Conservation (phyloP, 2,797 vertebrate genomes). For the Sebastes reedi region DNA sequence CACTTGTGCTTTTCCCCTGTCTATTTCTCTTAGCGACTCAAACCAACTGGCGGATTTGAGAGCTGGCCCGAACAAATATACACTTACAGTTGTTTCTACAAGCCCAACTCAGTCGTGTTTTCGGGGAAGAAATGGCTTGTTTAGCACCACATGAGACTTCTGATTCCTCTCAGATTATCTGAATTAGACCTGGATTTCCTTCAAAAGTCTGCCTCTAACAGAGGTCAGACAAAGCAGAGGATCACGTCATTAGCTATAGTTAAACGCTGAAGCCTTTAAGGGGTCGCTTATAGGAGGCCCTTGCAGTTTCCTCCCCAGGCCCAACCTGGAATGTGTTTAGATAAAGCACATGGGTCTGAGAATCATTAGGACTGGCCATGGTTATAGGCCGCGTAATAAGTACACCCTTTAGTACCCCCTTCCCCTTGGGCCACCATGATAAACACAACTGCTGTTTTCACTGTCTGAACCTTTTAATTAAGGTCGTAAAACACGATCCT, state of each 20-base stretch:
- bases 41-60: constrained; percentile 41
- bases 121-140: constrained; percentile 26
- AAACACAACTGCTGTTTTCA: constrained; percentile 72
- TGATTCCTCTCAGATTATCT: constrained; percentile 8
- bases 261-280: constrained; percentile 25
- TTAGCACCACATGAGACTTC: not conserved
- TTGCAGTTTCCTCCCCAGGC: constrained; percentile 24
- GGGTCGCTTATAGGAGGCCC: constrained; percentile 21
- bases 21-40: constrained; percentile 47
- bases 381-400: constrained; percentile 53
- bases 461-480: constrained; percentile 73
- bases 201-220: not conserved
- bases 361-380: constrained; percentile 48
- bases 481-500: constrained; percentile 67
- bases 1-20: constrained; percentile 43
- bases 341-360: constrained; percentile 47
- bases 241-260: constrained; percentile 33
- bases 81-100: constrained; percentile 37
- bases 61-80: constrained; percentile 37
- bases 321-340: constrained; percentile 60
- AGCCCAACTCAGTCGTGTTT: constrained; percentile 23
- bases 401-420: constrained; percentile 33
- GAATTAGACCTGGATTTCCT: constrained; percentile 10
- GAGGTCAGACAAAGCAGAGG: constrained; percentile 16
- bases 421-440: constrained; percentile 56